Base-by-base conservation (phyloP, 2,797 vertebrate species). In the Adrianichthys oophorus region DNA sequence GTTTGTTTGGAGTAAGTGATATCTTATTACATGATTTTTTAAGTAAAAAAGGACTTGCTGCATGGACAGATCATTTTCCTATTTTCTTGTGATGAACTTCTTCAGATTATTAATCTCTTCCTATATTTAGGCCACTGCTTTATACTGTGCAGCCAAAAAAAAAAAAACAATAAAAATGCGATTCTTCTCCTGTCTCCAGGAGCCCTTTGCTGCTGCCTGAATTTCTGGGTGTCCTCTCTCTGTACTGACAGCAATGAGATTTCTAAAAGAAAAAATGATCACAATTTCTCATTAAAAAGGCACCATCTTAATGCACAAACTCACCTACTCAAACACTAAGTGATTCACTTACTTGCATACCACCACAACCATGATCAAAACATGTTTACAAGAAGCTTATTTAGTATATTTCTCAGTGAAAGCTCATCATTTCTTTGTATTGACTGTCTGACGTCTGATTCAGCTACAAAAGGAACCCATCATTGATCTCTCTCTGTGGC, bases 171-270 rank as follows among this genome's bases (percentile, higher is more conserved):
- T 72, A 65, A 59, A 64, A 3, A 41, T 51, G 68, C 48, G 44
- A 75, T 78, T 81, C 86, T 87, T 65, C 75, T 73, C 70, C 59
- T 32, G 29, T 42, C 50, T 70, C 69, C 70, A 32, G 70, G 82
- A 37, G 67, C 86, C 70, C 82, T 91, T 87, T 91, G 87, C 82
- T 85, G 89, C 71, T 50, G 74, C 64, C 80, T 77, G 59, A 52
- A 24, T 65, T 62, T 67, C 65, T 65, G 60, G 16, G 60, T 67
- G 59, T 12, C 70, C 46, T 47, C 58, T 71, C 41, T 52, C 29
- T 12, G 10, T 4, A 10, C 8, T 32, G 29, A 37, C 32, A 37
- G 19, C 19, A 21, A 21, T 21, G 19, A 21, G 0, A 21, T 21
- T 21, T 21, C 19, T 21, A 21, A 26, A 45, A 62, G 8, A 41